Evolutionary conservation across 2,888 invertebrate species (phyloP), one percentile per base, ranked within the genome.

Genomic region (Andrena minutula): DNA sequence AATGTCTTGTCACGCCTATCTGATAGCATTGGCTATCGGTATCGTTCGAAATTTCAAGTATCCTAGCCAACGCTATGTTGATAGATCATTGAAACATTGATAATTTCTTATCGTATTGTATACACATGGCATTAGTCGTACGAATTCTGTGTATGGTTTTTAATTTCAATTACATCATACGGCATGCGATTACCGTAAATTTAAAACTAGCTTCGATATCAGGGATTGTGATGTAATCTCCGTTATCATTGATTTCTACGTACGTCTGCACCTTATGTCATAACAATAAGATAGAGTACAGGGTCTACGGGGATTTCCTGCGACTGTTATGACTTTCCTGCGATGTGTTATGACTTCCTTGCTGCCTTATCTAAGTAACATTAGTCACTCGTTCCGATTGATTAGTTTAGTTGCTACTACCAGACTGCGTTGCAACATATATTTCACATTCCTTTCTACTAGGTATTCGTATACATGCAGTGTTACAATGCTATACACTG

Each of bases 311-410:
- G 16, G 56, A 65, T 56, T 56, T 5, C 1, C 23, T 26, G 5
- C 28, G 5, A 28, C 32, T 71, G n/a, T 76, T 82, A 58, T 64
- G 68, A 71, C 41, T 41, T 71, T n/a, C 26, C 23, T 64, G 10
- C 26, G 2, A 23, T 28, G 0, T 71, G 23, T 75, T 82, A 56
- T 68, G 66, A 71, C 41, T 58, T 68, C 12, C 30, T 12, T 60
- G 7, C 4, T 26, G 2, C 7, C 41, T 80, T 72, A 58, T 76
- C 32, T 51, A 2, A 7, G 12, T 41, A 60, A 60, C 23, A 64
- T 73, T 76, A 76, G 32, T 79, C 63, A 79, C 70, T 79, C 23
- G 35, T 73, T 75, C 41, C 26, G 53, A 26, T 32, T 26, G 16
- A 51, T 26, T 23, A n/a, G 23, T 28, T 58, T 61, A 61, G 53